Evolutionary conservation across 2,113 vertebrate genomes (phyloP).

Genomic region (Mionectes macconnelli): DNA sequence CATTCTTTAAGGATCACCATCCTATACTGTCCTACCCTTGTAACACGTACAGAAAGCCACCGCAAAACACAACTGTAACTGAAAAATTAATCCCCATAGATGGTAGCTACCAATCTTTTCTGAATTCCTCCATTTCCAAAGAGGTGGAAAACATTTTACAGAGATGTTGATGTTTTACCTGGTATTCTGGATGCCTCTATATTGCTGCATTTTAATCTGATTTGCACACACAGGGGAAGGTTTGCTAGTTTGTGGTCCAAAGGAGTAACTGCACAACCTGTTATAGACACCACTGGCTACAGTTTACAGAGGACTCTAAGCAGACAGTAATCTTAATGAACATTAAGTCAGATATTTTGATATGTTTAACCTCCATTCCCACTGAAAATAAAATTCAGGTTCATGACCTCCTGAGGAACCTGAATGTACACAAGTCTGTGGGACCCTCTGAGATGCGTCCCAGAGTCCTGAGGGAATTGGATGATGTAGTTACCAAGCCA

Average conservation of each 20-base stretch:
- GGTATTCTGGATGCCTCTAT: neutral
- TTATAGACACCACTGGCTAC: neutral
- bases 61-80: neutral
- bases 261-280: neutral
- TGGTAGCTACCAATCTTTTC: neutral
- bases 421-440: neutral
- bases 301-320: neutral
- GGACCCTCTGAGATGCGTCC: neutral
- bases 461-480: neutral
- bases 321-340: neutral
- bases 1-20: neutral
- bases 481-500: neutral
- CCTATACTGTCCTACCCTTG: neutral
- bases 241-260: neutral
- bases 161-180: neutral
- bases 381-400: neutral
- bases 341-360: neutral
- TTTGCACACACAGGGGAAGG: neutral
- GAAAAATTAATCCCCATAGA: neutral
- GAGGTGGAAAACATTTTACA: neutral
- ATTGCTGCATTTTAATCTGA: neutral
- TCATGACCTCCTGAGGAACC: neutral
- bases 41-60: neutral
- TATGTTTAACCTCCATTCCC: neutral
- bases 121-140: neutral